Evolutionary conservation across 1,140 invertebrate genomes (phyloP).

Genomic region (Pygmarrhopalites habei): DNA sequence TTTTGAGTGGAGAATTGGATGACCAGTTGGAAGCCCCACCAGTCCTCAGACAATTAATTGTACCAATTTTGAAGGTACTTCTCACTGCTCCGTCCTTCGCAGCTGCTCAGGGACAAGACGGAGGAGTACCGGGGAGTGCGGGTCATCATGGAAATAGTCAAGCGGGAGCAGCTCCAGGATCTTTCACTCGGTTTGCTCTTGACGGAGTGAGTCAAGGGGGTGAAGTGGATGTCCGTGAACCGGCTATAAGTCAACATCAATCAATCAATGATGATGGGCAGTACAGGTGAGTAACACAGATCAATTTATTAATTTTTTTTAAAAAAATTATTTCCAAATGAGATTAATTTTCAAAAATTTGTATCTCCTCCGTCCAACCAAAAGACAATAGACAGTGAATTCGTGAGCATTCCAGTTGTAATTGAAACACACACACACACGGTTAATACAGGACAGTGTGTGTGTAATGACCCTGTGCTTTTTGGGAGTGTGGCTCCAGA

Average conservation of each 20-base stretch:
- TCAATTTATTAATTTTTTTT: not conserved
- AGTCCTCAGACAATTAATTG: slow-evolving; percentile 21
- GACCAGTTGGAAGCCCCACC: slow-evolving; percentile 8
- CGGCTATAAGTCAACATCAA: slow-evolving; percentile 18
- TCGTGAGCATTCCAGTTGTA: no score
- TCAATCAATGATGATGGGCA: slow-evolving; percentile 26
- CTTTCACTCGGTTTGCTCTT: not conserved
- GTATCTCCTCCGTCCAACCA: no score
- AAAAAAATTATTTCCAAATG: not conserved
- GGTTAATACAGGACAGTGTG: no score
- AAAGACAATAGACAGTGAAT: no score
- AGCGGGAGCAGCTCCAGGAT: slow-evolving; percentile 5
- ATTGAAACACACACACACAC: no score
- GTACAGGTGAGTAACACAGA: slow-evolving; percentile 26
- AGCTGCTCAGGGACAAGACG: not conserved
- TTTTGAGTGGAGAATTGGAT: slow-evolving; percentile 26
- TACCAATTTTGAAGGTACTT: slow-evolving; percentile 32
- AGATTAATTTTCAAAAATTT: slow-evolving; percentile 1
- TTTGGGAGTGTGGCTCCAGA: no score
- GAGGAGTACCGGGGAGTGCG: slow-evolving; percentile 10
- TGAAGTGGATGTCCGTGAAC: slow-evolving; percentile 7
- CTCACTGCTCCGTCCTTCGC: slow-evolving; percentile 12
- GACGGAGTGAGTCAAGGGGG: no score
- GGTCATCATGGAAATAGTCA: slow-evolving; percentile 25
- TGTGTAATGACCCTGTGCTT: no score